Evolutionary conservation across 2,888 invertebrate species (phyloP).

Genomic region (Drosophila siamana): DNA sequence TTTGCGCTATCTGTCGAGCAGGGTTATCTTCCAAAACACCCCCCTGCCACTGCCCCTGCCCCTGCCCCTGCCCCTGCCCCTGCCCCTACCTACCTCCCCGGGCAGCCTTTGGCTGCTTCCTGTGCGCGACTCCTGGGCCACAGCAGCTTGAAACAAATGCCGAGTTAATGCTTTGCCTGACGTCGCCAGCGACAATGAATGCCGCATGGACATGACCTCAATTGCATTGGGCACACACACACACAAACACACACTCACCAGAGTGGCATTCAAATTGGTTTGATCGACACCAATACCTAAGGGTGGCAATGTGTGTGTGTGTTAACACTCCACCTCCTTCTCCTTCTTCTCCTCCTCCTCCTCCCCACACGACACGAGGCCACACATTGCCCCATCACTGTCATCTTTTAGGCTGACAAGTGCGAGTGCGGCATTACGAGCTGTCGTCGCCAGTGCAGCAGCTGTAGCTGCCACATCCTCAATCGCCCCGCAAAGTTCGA

Average conservation of each 20-base stretch:
- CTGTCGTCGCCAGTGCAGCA: constrained; percentile 50
- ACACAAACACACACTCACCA: constrained; percentile 15
- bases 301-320: constrained; percentile 63
- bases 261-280: constrained; percentile 58
- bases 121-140: constrained; percentile 5
- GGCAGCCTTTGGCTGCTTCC: no score
- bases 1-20: constrained; percentile 56
- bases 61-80: neutral
- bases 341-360: no score
- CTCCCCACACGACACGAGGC: constrained; percentile 20
- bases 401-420: constrained; percentile 79
- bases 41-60: neutral
- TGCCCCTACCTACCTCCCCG: constrained; percentile 2
- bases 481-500: neutral
- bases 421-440: constrained; percentile 71
- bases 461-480: neutral
- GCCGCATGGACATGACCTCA: constrained; percentile 82
- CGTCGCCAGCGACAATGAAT: constrained; percentile 65
- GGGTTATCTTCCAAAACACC: constrained; percentile 30
- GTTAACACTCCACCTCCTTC: constrained; percentile 34
- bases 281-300: constrained; percentile 78
- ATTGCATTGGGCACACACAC: constrained; percentile 63
- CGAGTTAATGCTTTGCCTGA: constrained; percentile 76
- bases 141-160: constrained; percentile 76
- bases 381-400: constrained; percentile 72